Conservation (phyloP, 2,797 vertebrate species). For the Trachops cirrhosus region DNA sequence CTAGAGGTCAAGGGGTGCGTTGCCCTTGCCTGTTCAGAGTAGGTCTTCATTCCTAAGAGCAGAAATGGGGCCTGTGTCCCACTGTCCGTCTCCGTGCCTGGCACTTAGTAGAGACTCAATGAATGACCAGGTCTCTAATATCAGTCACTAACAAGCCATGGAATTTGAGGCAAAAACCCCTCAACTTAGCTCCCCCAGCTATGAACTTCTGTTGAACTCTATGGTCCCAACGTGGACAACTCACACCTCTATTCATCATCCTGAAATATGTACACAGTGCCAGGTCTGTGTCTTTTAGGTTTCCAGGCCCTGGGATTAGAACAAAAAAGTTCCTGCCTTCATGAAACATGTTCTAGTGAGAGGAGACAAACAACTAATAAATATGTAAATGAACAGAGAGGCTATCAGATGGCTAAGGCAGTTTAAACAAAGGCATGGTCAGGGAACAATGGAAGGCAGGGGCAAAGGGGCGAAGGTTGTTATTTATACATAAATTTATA, state of each 20-base stretch:
- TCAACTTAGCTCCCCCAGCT: not conserved
- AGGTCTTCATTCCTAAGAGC: not conserved
- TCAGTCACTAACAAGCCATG: not conserved
- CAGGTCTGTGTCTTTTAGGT: not conserved
- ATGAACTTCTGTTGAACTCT: not conserved
- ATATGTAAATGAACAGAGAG: not conserved
- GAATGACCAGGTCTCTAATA: not conserved
- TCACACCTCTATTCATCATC: not conserved
- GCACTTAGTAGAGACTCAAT: not conserved
- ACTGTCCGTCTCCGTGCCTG: not conserved
- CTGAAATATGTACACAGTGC: not conserved
- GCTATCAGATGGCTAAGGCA: not conserved
- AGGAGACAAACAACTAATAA: not conserved
- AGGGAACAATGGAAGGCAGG: not conserved
- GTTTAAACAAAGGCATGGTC: not conserved
- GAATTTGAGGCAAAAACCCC: not conserved
- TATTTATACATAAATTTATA: not conserved
- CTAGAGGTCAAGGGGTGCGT: not conserved
- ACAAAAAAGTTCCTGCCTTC: not conserved
- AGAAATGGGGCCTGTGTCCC: not conserved
- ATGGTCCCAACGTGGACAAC: not conserved
- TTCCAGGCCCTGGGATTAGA: not conserved
- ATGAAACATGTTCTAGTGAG: not conserved
- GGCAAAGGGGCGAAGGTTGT: rapidly evolving
- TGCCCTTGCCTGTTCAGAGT: not conserved